A percentile compares a stretch with the other conserved stretches of the same genome.
phyloP scores from a whole-genome alignment of 1,140 invertebrate species.

The Drosophila nikananu region DNA sequence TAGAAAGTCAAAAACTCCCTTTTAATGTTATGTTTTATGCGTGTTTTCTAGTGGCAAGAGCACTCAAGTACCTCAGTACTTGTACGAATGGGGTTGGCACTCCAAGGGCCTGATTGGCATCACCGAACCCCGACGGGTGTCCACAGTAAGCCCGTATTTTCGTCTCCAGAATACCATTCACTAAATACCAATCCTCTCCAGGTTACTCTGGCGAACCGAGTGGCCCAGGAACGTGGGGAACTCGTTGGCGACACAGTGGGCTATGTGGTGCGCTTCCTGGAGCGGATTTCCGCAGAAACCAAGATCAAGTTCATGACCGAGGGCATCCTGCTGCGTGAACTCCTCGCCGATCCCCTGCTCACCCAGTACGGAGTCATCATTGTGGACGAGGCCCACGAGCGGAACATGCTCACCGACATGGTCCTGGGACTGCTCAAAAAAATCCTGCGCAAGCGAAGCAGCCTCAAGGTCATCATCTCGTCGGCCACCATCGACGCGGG shows the following conservation, averaged over 20 bases:
- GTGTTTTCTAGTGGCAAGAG: slow-evolving; percentile 94
- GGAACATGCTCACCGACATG: slow-evolving; percentile 96
- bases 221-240: slow-evolving; percentile 95
- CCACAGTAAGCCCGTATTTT: slow-evolving; percentile 87
- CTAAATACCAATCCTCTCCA: not conserved
- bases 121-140: slow-evolving; percentile 96
- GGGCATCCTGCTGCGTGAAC: slow-evolving; percentile 96
- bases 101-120: slow-evolving; percentile 91
- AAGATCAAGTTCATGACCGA: slow-evolving; percentile 98
- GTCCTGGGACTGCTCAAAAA: slow-evolving; percentile 97
- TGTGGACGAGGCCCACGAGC: slow-evolving; percentile 98
- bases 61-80: slow-evolving; percentile 97
- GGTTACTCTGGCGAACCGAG: slow-evolving; percentile 93
- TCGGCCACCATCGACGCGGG: slow-evolving; percentile 98
- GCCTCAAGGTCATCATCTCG: slow-evolving; percentile 94
- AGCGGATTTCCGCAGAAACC: slow-evolving; percentile 90
- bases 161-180: not conserved
- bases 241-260: slow-evolving; percentile 94
- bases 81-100: slow-evolving; percentile 96
- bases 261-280: slow-evolving; percentile 97
- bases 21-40: not conserved
- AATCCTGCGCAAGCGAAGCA: slow-evolving; percentile 93
- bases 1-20: not conserved
- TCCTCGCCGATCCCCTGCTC: slow-evolving; percentile 97
- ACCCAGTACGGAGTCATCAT: slow-evolving; percentile 96